Base-by-base conservation (phyloP, 2,888 invertebrate genomes). In the Ptychoptera albimana region DNA sequence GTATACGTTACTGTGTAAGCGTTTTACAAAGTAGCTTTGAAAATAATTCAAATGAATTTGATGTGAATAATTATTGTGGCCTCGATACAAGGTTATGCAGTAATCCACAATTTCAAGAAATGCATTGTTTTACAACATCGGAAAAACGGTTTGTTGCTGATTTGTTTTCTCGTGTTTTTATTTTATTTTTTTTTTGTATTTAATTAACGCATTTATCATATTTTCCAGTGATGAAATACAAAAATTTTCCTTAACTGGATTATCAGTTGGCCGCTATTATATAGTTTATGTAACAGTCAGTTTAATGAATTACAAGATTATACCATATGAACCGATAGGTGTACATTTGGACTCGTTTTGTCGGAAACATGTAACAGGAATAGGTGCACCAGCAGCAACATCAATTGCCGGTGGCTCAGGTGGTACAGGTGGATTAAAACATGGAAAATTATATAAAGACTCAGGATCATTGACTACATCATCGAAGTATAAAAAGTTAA, bases 281-380 rank as follows among this genome's bases (percentile, higher is more conserved):
- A 63, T 72, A 36, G 64, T 75, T 12, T 74, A 75, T 55, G 69
- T 76, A 9, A 74, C 73, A 1, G 69, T 72, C 3, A 69, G 69
- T 48, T 67, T 74, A 46, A 65, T 65, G 37, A 67, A 67, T 53
- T 73, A 73, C 14, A 70, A 69, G 52, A 66, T 71, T 2, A 53
- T 75, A 40, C 73, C 74, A 1, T 76, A 76, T 53, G 70, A 75
- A 55, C 60, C 74, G 16, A 59, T 74, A 7, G 63, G 67, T 50
- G 65, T 68, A 5, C 57, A 61, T 46, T 70, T 70, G 3, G 60
- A 63, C 49, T 52, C 57, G 10, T 55, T 49, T 16, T 65, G 66
- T 31, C 30, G 40, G 14, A 30, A 32, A 40, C 14, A 14, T 9
- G 3, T 23, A 23, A 23, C 23, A 23, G 23, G 7, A 23, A 23